Conservation (phyloP, 2,113 vertebrate species). For the Hemicordylus capensis region DNA sequence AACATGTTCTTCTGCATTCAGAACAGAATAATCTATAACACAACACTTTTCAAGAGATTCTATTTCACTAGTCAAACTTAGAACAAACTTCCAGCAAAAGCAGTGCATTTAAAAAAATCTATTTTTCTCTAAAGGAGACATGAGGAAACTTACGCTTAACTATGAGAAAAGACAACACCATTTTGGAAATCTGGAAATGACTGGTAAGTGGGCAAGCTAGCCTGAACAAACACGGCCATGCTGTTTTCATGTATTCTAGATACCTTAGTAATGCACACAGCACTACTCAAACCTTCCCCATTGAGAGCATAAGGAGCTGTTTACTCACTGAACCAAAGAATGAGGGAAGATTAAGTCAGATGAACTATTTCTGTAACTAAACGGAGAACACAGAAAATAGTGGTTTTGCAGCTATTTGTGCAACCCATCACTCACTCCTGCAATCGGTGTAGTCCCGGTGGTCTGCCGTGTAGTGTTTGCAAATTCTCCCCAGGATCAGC, state of each 20-base stretch:
- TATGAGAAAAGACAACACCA: not conserved
- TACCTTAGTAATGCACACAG: not conserved
- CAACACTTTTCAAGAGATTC: not conserved
- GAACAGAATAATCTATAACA: not conserved
- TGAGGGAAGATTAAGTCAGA: not conserved
- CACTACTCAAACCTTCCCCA: not conserved
- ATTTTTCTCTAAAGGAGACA: not conserved
- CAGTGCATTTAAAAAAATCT: not conserved
- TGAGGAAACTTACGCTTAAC: not conserved
- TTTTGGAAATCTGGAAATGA: not conserved
- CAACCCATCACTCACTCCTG: constrained; percentile 75
- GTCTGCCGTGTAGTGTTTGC: constrained; percentile 78
- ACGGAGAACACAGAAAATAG: accelerated
- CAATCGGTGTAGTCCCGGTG: constrained; percentile 85
- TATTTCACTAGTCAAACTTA: not conserved
- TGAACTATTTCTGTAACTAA: not conserved
- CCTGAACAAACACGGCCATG: not conserved
- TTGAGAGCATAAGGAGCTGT: not conserved
- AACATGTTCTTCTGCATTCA: not conserved
- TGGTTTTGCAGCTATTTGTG: accelerated
- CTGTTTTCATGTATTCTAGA: not conserved
- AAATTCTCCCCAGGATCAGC: constrained; percentile 88
- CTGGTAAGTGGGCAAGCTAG: not conserved
- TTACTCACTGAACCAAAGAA: not conserved
- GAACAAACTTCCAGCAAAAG: not conserved